A percentile compares a stretch with the other conserved stretches of the same genome.
phyloP scores from a whole-genome alignment of 1,140 invertebrate genomes.

The Drosophila watanabei region DNA sequence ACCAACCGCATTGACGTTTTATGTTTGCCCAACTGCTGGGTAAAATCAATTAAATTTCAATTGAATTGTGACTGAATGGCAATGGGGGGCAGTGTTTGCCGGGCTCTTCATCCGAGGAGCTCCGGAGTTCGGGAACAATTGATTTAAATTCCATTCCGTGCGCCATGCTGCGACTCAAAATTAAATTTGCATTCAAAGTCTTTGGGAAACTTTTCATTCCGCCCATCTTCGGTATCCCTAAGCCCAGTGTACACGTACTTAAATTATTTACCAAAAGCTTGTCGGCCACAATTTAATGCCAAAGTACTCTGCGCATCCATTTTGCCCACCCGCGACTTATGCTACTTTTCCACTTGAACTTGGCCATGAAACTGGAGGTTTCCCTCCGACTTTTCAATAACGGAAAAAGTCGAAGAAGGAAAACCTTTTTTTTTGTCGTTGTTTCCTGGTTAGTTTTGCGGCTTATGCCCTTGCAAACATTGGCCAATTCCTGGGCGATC shows the following conservation, averaged over 20 bases:
- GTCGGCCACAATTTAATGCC: slow-evolving; percentile 53
- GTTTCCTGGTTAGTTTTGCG: slow-evolving; percentile 13
- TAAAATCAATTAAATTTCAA: slow-evolving; percentile 74
- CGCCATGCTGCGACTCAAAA: slow-evolving; percentile 64
- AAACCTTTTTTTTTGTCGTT: neutral
- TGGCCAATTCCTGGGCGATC: slow-evolving; percentile 20
- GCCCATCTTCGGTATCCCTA: slow-evolving; percentile 1
- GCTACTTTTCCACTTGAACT: slow-evolving; percentile 71
- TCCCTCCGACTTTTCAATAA: slow-evolving; percentile 1
- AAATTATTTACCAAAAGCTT: slow-evolving; percentile 70
- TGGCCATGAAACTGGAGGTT: slow-evolving; percentile 32
- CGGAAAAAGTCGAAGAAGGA: slow-evolving; percentile 1
- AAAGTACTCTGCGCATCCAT: slow-evolving; percentile 21
- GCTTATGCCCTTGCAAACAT: slow-evolving; percentile 17
- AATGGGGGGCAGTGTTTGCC: neutral
- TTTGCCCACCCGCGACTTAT: slow-evolving; percentile 47
- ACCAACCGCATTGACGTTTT: slow-evolving; percentile 37
- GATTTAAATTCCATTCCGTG: slow-evolving; percentile 40
- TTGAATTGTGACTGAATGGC: slow-evolving; percentile 43
- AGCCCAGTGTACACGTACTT: slow-evolving; percentile 63
- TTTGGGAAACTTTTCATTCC: slow-evolving; percentile 28
- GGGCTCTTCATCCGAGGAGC: slow-evolving; percentile 4
- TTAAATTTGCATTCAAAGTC: slow-evolving; percentile 61
- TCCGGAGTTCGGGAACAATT: slow-evolving; percentile 24
- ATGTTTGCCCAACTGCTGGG: slow-evolving; percentile 35